phyloP scores from a whole-genome alignment of 2,888 invertebrate species.

The Pocota personata region DNA sequence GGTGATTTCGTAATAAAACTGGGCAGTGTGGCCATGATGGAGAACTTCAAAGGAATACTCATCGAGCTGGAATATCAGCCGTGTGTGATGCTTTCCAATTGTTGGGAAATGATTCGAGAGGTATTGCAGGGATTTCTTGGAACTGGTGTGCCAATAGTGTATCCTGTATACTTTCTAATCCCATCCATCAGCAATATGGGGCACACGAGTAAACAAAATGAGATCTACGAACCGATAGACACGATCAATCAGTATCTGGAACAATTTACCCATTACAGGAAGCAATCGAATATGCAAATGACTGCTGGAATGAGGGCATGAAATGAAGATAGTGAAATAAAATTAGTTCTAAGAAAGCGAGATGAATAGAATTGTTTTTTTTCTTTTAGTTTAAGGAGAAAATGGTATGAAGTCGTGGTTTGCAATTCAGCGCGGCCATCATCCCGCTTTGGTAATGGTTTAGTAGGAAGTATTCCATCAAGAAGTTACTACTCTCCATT shows the following conservation, averaged over 20 bases:
- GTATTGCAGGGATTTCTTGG: conserved; percentile 96
- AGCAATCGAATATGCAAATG: conserved; percentile 84
- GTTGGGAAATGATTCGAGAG: conserved; percentile 96
- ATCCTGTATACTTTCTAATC: conserved; percentile 86
- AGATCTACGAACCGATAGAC: conserved; percentile 93
- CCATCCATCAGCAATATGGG: conserved; percentile 80
- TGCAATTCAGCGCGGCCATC: too few relatives aligned
- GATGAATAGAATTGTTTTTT: background rate
- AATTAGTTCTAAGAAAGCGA: background rate
- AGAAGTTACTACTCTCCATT: too few relatives aligned
- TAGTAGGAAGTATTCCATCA: too few relatives aligned
- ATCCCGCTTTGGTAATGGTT: too few relatives aligned
- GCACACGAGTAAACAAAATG: conserved; percentile 80
- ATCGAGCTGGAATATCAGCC: conserved; percentile 97
- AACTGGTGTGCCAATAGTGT: conserved; percentile 88
- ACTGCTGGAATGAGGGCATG: conserved; percentile 56
- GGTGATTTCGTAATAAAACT: conserved; percentile 97
- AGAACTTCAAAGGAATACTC: conserved; percentile 95
- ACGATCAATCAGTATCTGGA: conserved; percentile 97
- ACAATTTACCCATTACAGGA: conserved; percentile 94
- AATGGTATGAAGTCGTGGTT: background rate
- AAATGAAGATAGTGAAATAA: conserved; percentile 31
- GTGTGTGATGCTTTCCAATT: conserved; percentile 93
- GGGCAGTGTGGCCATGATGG: conserved; percentile 95
- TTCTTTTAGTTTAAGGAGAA: background rate